These are phyloP conservation scores for Lamellibrachia luymesi DNA, from an alignment of 1,140 invertebrate genomes.

Conservation along the genomic window DNA sequence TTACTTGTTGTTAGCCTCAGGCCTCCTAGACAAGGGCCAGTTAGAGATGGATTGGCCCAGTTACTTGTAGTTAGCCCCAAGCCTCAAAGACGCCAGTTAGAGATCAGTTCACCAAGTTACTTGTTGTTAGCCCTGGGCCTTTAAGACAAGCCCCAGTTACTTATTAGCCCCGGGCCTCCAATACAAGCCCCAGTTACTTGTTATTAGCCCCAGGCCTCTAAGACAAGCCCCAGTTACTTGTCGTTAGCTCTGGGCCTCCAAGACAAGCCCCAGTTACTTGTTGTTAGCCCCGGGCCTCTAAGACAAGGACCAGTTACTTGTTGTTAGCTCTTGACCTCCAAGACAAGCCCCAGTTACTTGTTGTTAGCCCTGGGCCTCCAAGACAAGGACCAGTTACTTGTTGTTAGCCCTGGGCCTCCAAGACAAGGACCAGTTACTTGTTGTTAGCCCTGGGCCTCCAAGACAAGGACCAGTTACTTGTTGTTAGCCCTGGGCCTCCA, in stretches of 20 bases:
- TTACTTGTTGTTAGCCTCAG: background rate
- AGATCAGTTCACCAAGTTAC: background rate
- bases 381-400: background rate
- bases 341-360: background rate
- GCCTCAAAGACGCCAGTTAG: background rate
- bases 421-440: background rate
- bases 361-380: background rate
- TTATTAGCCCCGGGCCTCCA: background rate
- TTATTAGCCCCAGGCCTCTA: background rate
- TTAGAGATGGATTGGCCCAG: background rate
- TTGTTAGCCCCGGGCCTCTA: background rate
- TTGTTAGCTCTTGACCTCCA: background rate
- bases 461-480: no score
- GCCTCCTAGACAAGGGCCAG: background rate
- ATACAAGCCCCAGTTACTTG: background rate
- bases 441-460: background rate
- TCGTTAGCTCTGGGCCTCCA: background rate
- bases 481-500: no score
- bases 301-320: background rate
- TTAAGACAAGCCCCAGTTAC: background rate
- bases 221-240: background rate
- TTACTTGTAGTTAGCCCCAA: background rate
- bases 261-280: background rate
- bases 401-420: background rate
- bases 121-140: background rate